Evolutionary conservation across 2,888 invertebrate species (phyloP), one percentile per base, ranked within the genome.

Genomic region (Byasa hedistus): DNA sequence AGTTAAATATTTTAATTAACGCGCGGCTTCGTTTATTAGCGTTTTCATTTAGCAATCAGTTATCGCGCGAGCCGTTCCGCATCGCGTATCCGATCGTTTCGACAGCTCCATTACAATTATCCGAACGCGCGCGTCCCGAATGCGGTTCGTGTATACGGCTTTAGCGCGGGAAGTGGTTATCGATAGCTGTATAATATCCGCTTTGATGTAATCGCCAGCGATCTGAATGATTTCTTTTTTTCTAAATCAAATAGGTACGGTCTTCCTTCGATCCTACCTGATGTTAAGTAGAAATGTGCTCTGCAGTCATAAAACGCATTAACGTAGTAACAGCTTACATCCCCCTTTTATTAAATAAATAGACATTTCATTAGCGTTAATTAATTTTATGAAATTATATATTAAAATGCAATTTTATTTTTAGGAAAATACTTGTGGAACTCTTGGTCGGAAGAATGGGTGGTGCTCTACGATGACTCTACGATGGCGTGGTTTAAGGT

Each of bases 401-500:
- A 39, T 12, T 39, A 12, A 39, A 15, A 39, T 39, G 17, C 12
- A 3, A 39, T 39, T 39, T 39, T 39, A 15, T 32, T 62, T 61
- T 65, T 61, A 97, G 97, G 95, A 70, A 95, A 96, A 83, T 93
- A 96, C 75, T 92, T 97, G 74, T 96, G 95, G 92, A 95, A 94
- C 78, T 94, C 95, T 27, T 97, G 97, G 96, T 94, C 95, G 39
- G 96, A 96, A 81, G 96, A 96, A 81, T 97, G 96, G 95, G 94
- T 96, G 70, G 96, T 96, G 58, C 90, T 97, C 2, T 96, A 96
- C 84, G 96, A 96, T 75, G 96, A 97, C 84, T 96, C 96, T 17
- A 96, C 96, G n/a, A 93, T 97, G 89, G 95, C 96, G n/a, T 96
- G 96, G 95, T 97, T 95, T 83, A 96, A 96, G 84, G 95, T 93